Percentiles rank a stretch among this genome's conserved stretches.
phyloP scores from a whole-genome alignment of 2,113 vertebrate genomes.

The Eudorcas thomsonii region DNA sequence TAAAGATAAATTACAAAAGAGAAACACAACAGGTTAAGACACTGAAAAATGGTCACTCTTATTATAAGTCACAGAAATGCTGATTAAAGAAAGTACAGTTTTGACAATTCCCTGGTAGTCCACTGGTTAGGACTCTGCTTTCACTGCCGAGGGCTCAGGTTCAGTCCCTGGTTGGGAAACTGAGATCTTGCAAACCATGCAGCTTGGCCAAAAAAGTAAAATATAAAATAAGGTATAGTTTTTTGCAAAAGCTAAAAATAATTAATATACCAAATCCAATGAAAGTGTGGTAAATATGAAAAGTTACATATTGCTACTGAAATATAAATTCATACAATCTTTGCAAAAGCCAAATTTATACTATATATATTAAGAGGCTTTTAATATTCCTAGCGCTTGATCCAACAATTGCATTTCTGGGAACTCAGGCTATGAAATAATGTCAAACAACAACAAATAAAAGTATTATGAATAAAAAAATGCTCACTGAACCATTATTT shows the following conservation, averaged over 20 bases:
- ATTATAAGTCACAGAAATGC: not conserved
- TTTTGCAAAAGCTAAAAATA: constrained; percentile 16
- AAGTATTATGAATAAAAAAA: not conserved
- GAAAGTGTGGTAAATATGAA: not conserved
- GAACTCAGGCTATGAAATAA: not conserved
- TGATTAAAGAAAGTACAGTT: not conserved
- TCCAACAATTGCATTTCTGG: not conserved
- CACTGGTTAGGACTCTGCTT: not conserved
- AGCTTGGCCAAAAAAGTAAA: not conserved
- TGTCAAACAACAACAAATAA: not conserved
- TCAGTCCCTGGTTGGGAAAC: not conserved
- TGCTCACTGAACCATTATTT: not conserved
- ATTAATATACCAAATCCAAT: not conserved
- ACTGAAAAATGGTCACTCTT: not conserved
- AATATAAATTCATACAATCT: not conserved
- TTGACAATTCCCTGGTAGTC: not conserved
- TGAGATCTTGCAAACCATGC: not conserved
- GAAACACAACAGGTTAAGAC: not conserved
- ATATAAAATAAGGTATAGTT: not conserved
- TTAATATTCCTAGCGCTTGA: not conserved
- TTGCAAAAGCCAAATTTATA: constrained; percentile 22
- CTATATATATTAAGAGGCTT: not conserved
- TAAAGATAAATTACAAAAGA: constrained; percentile 3
- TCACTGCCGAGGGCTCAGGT: not conserved
- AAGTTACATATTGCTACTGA: not conserved